Percentiles rank a stretch among this genome's conserved stretches.
Conservation (phyloP, 2,888 invertebrate species). For the Actias luna region DNA sequence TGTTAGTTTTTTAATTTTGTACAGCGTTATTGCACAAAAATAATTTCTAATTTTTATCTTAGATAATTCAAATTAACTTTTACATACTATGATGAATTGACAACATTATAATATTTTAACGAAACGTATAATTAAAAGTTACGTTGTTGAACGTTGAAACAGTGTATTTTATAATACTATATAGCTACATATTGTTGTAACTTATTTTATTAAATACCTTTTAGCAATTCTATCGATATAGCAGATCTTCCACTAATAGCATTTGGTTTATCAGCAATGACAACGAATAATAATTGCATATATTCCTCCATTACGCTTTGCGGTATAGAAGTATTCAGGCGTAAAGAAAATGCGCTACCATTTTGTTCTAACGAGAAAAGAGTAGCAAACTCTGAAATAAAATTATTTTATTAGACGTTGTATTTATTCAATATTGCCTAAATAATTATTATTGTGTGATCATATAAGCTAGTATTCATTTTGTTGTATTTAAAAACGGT, state of each 20-base stretch:
- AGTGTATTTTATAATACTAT: neutral
- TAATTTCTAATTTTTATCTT: no score
- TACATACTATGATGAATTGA: no score
- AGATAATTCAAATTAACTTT: no score
- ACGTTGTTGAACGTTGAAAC: no score
- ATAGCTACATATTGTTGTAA: neutral
- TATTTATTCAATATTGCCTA: neutral
- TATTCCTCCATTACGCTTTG: constrained; percentile 34
- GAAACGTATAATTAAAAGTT: no score
- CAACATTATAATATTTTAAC: no score
- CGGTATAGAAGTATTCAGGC: constrained; percentile 27
- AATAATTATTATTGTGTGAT: neutral
- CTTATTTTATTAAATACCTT: constrained; percentile 32
- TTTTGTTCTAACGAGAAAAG: constrained; percentile 31
- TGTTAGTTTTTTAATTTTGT: no score
- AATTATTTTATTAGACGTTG: neutral
- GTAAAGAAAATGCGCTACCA: constrained; percentile 27
- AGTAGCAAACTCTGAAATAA: constrained; percentile 31
- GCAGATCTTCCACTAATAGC: constrained; percentile 32
- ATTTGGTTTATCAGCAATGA: constrained; percentile 37
- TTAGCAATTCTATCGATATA: constrained; percentile 42
- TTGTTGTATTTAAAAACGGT: neutral
- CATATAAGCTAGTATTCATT: neutral
- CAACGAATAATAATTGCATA: constrained; percentile 38
- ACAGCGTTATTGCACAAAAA: no score